These are phyloP conservation scores for Clavelina lepadiformis DNA, from an alignment of 23 tunicate genomes.

Conservation along the genomic window DNA sequence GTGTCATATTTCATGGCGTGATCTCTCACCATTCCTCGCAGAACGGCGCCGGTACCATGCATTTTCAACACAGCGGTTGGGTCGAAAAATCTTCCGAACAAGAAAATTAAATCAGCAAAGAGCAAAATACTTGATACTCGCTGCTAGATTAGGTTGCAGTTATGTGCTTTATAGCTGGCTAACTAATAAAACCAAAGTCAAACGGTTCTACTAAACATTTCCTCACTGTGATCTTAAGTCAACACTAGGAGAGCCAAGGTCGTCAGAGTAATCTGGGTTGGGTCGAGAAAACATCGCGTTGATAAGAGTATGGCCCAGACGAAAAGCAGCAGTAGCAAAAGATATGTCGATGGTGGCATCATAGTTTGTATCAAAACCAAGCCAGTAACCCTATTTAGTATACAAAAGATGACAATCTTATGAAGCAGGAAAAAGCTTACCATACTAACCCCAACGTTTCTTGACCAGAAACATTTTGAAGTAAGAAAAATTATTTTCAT, in stretches of 20 bases:
- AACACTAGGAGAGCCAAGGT: slow-evolving; percentile 2
- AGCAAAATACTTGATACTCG: background rate
- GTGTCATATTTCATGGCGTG: slow-evolving; percentile 43
- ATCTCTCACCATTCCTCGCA: slow-evolving; percentile 70
- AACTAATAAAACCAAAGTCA: background rate
- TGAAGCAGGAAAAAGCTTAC: background rate
- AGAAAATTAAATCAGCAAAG: background rate
- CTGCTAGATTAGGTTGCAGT: background rate
- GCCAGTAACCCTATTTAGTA: slow-evolving; percentile 53
- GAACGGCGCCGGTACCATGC: slow-evolving; percentile 44
- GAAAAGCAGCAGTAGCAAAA: slow-evolving; percentile 74
- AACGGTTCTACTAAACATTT: background rate
- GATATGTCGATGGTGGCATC: slow-evolving; percentile 67
- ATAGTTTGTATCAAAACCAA: slow-evolving; percentile 68
- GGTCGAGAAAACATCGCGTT: slow-evolving; percentile 34
- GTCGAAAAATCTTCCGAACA: slow-evolving; percentile 49
- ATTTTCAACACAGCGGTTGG: slow-evolving; percentile 34
- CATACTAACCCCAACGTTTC: background rate
- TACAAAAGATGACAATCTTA: background rate
- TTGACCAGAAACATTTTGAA: background rate
- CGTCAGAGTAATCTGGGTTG: slow-evolving; percentile 24
- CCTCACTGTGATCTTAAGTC: slow-evolving; percentile 16
- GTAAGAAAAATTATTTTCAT: background rate
- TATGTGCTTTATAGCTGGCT: background rate
- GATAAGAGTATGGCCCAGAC: slow-evolving; percentile 78